Evolutionary conservation across 2,797 vertebrate species (phyloP).

Genomic region (Enteromius mattozi): DNA sequence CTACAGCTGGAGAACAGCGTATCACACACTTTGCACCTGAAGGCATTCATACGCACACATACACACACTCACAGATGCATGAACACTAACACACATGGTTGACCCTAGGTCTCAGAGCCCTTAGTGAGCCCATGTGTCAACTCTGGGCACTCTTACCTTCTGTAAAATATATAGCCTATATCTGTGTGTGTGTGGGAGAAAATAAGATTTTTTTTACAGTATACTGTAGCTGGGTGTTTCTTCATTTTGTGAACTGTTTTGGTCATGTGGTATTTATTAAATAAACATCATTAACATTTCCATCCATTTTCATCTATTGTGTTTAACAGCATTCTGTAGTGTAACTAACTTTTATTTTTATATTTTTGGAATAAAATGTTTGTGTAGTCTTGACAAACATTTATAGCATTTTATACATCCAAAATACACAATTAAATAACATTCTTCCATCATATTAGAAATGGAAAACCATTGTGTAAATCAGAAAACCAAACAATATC

Average conservation of each 20-base stretch:
- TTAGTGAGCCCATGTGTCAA: conserved; percentile 57
- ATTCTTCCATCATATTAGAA: no score
- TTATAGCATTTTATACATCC: neutral
- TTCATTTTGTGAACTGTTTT: neutral
- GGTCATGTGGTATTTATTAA: neutral
- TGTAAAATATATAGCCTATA: conserved; percentile 27
- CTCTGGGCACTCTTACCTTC: conserved; percentile 53
- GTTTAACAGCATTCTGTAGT: neutral
- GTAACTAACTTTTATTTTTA: neutral
- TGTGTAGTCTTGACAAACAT: neutral
- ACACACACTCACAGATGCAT: conserved; percentile 53
- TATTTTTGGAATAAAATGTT: no score
- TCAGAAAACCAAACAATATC: no score
- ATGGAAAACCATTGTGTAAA: no score
- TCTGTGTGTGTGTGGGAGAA: conserved; percentile 1
- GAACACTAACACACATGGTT: conserved; percentile 53
- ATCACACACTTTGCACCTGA: conserved; percentile 76
- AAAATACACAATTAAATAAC: neutral
- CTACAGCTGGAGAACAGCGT: conserved; percentile 75
- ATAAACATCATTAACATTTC: neutral
- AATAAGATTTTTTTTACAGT: conserved; percentile 18
- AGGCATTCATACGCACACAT: conserved; percentile 65
- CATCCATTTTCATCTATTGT: neutral
- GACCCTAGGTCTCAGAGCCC: conserved; percentile 55
- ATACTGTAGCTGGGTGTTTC: neutral